Base-by-base conservation (phyloP, 2,888 invertebrate genomes). In the Empis stercorea region DNA sequence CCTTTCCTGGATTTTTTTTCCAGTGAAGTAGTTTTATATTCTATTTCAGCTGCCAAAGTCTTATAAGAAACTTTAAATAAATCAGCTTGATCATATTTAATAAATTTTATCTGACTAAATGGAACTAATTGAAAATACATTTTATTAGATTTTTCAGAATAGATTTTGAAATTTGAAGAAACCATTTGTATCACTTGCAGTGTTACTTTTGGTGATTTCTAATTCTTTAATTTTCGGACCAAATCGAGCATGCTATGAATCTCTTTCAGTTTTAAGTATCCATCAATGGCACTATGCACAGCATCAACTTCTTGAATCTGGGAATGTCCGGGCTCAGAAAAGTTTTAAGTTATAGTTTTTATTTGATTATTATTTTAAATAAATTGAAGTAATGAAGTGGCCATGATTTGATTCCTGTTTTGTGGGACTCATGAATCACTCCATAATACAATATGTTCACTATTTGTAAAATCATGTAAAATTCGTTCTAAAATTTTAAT, bases 361-460 rank as follows among this genome's bases (percentile, higher is more conserved):
- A 32, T 32, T 32, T 20, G 20, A 20, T 20, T 20, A 20, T 20
- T 32, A 13, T 32, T 32, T 4, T 13, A 13, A 4, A 13, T 36
- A 9, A 7, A 36, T 36, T 9, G 7, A 36, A 14, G 36, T n/a
- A 36, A 36, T 14, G 36, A 9, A 3, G 36, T 36, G 2, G 36
- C 36, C 36, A 36, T n/a, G 14, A 36, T 36, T 14, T 36, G 9
- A 36, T 30, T 30, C 13, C 13, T 11, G 13, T 36, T 36, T 36
- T 36, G 36, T 14, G 36, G 32, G 9, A 32, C 46, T 30, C 50
- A 52, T n/a, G 50, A 46, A 34, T 54, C 52, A 17, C 47, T 52
- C 50, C 52, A 52, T 15, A 52, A 30, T 36, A 51, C 48, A n/a
- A 52, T 39, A 42, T 51, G 47, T 36, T 40, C 30, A 7, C 52